Base-by-base conservation (phyloP, 2,797 vertebrate genomes). In the Glossophaga mutica region DNA sequence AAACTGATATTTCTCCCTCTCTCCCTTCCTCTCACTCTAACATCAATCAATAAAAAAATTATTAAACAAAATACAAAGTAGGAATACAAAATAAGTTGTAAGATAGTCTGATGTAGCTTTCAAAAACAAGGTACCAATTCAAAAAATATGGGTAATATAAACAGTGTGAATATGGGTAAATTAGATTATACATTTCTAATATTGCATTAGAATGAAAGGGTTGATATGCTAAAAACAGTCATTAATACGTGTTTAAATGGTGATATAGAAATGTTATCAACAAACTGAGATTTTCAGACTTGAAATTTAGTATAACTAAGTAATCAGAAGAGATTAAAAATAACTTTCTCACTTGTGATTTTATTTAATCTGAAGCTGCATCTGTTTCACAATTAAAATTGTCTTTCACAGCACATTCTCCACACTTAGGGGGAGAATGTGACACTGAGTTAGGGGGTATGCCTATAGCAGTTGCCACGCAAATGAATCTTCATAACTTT, bases 311-410 rank as follows among this genome's bases (percentile, higher is more conserved):
- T 39, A 57, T 86, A 85, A 37, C 29, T 22, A 68, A 42, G 15
- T 73, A 95, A 79, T 46, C 15, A 73, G n/a, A 71, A 93, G 65
- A 79, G 24, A 78, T 1, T 68, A 62, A 85, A 92, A 88, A 15
- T 57, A 88, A 82, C 39, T 92, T 94, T 81, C 48, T 82, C 11
- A 26, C 5, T 86, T 88, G 39, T 29, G 37, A 78, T 81, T 82
- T 87, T 81, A 57, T 71, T 94, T 96, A 85, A 74, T 65, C 46
- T 93, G 67, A 87, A 87, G 39, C 44, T 74, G 21, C 16, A 78
- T 84, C n/a, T 87, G n/a, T 29, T 92, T 90, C 48, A 65, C 37
- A 74, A 67, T 87, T 70, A 77, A 68, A 96, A 70, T 65, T 18
- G 82, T 74, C 22, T 59, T 32, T 90, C 50, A 37, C 32, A 89